Conservation (phyloP, 2,113 vertebrate species). For the Heliornis fulica region DNA sequence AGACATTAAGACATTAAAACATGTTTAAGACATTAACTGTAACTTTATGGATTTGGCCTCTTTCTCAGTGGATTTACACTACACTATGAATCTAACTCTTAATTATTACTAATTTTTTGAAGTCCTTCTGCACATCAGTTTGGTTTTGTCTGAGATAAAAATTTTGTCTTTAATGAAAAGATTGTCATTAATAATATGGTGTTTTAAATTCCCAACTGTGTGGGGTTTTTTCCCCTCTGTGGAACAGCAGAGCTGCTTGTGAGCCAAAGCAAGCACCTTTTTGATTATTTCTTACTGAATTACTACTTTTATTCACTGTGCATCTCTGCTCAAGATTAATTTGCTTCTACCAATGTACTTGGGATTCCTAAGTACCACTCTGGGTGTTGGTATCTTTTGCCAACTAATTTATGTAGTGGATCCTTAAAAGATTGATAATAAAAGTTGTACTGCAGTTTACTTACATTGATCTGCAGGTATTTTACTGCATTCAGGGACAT, state of each 20-base stretch:
- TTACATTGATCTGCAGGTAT: not conserved
- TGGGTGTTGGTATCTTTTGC: not conserved
- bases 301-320: not conserved
- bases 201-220: not conserved
- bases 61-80: not conserved
- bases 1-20: constrained; percentile 37
- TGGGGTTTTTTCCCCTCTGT: not conserved
- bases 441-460: not conserved
- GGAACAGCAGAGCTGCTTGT: not conserved
- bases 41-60: not conserved
- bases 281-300: not conserved
- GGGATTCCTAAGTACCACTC: not conserved
- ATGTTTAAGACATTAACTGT: constrained; percentile 37
- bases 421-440: not conserved
- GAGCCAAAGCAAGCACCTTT: not conserved
- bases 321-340: not conserved
- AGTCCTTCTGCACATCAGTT: constrained; percentile 4
- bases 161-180: not conserved
- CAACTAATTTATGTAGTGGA: not conserved
- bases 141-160: not conserved
- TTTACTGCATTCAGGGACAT: not conserved
- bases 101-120: not conserved
- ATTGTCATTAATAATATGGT: not conserved
- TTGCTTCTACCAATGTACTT: not conserved
- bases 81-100: not conserved